Evolutionary conservation across 2,113 vertebrate species (phyloP), one percentile per base, ranked within the genome.

Genomic region (Phyllostomus discolor): DNA sequence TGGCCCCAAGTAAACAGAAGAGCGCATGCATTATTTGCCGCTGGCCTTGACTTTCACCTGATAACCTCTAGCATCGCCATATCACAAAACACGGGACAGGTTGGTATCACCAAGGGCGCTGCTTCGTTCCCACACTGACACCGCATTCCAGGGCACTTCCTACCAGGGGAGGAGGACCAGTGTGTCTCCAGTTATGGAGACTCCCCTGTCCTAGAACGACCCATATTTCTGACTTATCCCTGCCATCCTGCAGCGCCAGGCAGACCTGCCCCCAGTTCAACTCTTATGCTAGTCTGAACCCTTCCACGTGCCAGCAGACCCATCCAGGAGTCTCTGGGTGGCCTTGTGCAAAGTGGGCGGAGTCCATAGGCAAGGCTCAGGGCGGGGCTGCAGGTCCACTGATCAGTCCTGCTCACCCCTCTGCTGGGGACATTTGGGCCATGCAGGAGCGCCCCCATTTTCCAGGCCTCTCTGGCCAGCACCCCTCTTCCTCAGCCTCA

Each of bases 11-110:
- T 9, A 31, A 54, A 16, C 3, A 46, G 83, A 50, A 76, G 8
- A 35, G 5, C 0, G 0, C 2, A 1, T 5, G 9, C 0, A 50
- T 19, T 19, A 0, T 28, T 20, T 48, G 43, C 64, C 1, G 0
- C 9, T n/a, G n/a, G 46, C 64, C n/a, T 54, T 83, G 93, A 83
- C 78, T 66, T 86, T 46, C 22, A 69, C 7, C 24, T 26, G 20
- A 41, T 22, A 70, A 33, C 35, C 24, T 79, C 28, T 2, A 19
- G 20, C 70, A 12, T 17, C 33, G 8, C 0, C 26, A 38, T 7
- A 2, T 35, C 28, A 19, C 15, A 31, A 50, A 76, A 24, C 79
- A 69, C 15, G 26, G 70, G 14, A 10, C 66, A 1, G 1, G 26
- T 11, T 24, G 3, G 10, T 20, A 4, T 50, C 17, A 10, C 14